A percentile compares a stretch with the other conserved stretches of the same genome.
Evolutionary conservation across 2,888 invertebrate genomes (phyloP).

Genomic region (Odontomyia ornata): DNA sequence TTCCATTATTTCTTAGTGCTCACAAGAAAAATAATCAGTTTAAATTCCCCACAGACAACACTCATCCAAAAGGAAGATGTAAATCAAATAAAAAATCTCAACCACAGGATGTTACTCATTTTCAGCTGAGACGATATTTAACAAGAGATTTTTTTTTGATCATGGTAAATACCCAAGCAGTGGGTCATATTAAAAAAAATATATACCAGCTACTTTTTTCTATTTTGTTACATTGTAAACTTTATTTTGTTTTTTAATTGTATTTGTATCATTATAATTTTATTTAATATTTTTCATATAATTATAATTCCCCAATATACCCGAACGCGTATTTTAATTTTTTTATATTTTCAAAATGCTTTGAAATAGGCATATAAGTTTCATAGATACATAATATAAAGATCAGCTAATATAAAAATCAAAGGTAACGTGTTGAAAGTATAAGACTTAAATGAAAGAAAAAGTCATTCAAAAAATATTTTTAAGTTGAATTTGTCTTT

Average conservation of each 20-base stretch:
- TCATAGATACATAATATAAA: constrained; percentile 15
- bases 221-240: constrained; percentile 28
- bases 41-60: no score
- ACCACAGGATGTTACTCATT: not conserved
- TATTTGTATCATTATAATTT: constrained; percentile 22
- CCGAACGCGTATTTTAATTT: not conserved
- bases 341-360: not conserved
- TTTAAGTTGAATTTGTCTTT: not conserved
- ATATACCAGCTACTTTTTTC: constrained; percentile 14
- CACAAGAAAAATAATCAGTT: no score
- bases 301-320: not conserved
- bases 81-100: not conserved
- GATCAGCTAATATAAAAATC: not conserved
- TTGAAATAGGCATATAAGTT: constrained; percentile 14
- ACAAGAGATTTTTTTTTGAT: not conserved
- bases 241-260: constrained; percentile 26
- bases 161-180: not conserved
- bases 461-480: not conserved
- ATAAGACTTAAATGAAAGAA: not conserved
- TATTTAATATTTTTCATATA: constrained; percentile 35
- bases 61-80: no score
- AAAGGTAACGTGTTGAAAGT: not conserved
- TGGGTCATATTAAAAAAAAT: not conserved
- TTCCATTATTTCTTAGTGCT: not conserved
- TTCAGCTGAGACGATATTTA: not conserved